Percentiles rank a stretch among this genome's conserved stretches.
phyloP scores from a whole-genome alignment of 2,797 vertebrate species.

The Chelmon rostratus region DNA sequence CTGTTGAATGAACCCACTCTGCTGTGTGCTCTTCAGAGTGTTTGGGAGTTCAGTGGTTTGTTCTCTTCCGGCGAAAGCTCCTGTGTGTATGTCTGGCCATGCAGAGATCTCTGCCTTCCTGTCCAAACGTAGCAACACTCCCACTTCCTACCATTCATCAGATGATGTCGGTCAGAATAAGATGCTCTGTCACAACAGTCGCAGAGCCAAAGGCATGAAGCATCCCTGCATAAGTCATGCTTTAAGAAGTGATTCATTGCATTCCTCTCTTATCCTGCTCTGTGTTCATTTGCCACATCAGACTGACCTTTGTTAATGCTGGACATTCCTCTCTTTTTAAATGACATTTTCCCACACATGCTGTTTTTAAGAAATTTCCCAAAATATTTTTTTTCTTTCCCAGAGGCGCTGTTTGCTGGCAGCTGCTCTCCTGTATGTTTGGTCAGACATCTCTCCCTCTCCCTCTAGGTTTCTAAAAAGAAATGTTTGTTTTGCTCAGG shows the following conservation, averaged over 20 bases:
- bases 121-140: conserved; percentile 60
- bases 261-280: conserved; percentile 42
- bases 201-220: neutral
- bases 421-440: conserved; percentile 56
- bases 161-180: conserved; percentile 29
- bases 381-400: conserved; percentile 50
- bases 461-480: conserved; percentile 52
- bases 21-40: conserved; percentile 24
- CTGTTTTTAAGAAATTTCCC: conserved; percentile 42
- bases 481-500: conserved; percentile 82
- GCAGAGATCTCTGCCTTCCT: conserved; percentile 61
- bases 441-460: conserved; percentile 45
- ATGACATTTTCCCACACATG: conserved; percentile 68
- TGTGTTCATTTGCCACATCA: conserved; percentile 33
- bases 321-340: conserved; percentile 67
- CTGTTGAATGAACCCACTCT: conserved; percentile 39
- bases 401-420: conserved; percentile 35
- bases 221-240: conserved; percentile 1
- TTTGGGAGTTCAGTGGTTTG: conserved; percentile 40
- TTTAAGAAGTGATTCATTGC: conserved; percentile 35
- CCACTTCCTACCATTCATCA: conserved; percentile 73
- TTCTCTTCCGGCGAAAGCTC: conserved; percentile 43
- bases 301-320: conserved; percentile 45
- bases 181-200: conserved; percentile 31
- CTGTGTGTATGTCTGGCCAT: conserved; percentile 23